Conservation (phyloP, 2,797 vertebrate genomes). For the Manis crassicaudata region DNA sequence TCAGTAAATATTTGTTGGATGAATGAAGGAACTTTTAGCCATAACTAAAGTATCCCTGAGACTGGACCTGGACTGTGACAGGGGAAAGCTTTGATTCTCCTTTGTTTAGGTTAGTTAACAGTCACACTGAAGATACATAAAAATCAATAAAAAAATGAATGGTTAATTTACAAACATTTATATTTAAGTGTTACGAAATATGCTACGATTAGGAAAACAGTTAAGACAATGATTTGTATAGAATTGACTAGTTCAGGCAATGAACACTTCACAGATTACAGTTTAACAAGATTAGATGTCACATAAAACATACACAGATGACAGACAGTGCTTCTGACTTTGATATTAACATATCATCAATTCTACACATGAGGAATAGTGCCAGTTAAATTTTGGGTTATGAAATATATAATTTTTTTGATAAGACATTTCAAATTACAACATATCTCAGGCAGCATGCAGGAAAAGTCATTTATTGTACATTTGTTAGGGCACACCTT, state of each 20-base stretch:
- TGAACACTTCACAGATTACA: conserved; percentile 84
- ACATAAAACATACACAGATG: conserved; percentile 85
- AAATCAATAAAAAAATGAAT: conserved; percentile 85
- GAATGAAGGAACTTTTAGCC: background rate
- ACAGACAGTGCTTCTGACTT: conserved; percentile 85
- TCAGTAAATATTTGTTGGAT: conserved; percentile 10
- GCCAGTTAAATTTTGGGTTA: conserved; percentile 81
- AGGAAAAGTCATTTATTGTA: conserved; percentile 87
- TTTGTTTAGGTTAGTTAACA: conserved; percentile 71
- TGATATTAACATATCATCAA: conserved; percentile 83
- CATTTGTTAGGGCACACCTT: conserved; percentile 84
- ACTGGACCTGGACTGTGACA: conserved; percentile 54
- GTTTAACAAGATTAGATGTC: conserved; percentile 85
- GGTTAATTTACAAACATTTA: conserved; percentile 90
- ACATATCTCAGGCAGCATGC: conserved; percentile 90
- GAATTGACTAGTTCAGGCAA: conserved; percentile 86
- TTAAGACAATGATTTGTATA: conserved; percentile 87
- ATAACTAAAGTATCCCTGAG: conserved; percentile 39
- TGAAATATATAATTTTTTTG: conserved; percentile 85
- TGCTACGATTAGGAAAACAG: conserved; percentile 87
- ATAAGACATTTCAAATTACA: conserved; percentile 87
- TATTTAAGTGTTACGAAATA: conserved; percentile 89
- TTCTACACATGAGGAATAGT: conserved; percentile 85
- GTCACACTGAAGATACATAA: conserved; percentile 71
- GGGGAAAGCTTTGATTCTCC: conserved; percentile 53